Evolutionary conservation across 1,140 invertebrate genomes (phyloP).

Genomic region (Caenorhabditis latens): DNA sequence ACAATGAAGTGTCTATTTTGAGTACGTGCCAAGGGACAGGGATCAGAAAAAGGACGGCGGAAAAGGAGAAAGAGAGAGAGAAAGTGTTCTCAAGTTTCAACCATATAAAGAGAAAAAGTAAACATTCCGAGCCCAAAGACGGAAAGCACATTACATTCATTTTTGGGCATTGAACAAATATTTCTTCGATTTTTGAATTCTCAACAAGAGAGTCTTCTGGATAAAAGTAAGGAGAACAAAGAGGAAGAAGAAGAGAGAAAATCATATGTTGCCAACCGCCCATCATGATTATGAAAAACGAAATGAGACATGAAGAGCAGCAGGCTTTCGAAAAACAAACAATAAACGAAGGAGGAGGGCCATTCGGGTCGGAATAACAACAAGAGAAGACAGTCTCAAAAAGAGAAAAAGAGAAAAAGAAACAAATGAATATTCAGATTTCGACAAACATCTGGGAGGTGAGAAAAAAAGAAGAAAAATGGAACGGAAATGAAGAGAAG

Average conservation of each 20-base stretch:
- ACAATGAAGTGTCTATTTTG: constrained; percentile 4
- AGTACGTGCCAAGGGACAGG: constrained; percentile 1
- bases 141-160: neutral
- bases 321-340: constrained; percentile 36
- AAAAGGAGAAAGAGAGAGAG: neutral
- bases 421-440: constrained; percentile 1
- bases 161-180: constrained; percentile 20
- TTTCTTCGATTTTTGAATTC: constrained; percentile 2
- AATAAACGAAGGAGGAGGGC: neutral
- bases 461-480: neutral
- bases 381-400: neutral
- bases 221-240: neutral
- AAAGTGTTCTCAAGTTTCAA: constrained; percentile 39
- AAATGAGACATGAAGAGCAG: constrained; percentile 41
- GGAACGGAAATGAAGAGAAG: neutral
- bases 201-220: neutral
- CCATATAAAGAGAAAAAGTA: constrained; percentile 43
- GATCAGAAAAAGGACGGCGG: neutral
- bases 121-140: neutral
- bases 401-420: neutral
- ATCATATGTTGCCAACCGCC: neutral
- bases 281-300: constrained; percentile 24
- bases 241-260: no score
- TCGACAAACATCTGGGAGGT: constrained; percentile 9
- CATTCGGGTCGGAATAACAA: constrained; percentile 28